Conservation (phyloP, 1,140 invertebrate genomes). For the Pogonomyrmex barbatus region DNA sequence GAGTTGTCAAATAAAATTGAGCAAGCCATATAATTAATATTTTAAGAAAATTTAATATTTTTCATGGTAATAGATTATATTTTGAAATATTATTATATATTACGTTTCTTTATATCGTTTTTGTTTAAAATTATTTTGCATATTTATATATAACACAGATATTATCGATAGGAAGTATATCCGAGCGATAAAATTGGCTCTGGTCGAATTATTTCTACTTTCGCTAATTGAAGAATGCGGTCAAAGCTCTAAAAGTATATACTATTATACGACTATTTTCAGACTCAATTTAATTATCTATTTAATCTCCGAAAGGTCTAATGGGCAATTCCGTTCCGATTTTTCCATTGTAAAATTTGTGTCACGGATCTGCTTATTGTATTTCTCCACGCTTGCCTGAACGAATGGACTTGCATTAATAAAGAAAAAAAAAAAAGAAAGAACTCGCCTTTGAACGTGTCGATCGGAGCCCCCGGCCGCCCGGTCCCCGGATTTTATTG, state of each 20-base stretch:
- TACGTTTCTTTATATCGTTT: not conserved
- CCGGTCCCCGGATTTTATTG: constrained; percentile 60
- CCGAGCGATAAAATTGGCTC: not conserved
- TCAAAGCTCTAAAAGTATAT: not conserved
- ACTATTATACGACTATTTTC: not conserved
- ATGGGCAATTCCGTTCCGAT: not conserved
- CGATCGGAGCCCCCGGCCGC: constrained; percentile 30
- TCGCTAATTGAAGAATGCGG: constrained; percentile 7
- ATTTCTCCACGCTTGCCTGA: not conserved
- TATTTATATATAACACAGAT: constrained; percentile 9
- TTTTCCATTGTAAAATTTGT: not conserved
- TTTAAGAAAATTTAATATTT: not conserved
- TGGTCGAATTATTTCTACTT: constrained; percentile 1
- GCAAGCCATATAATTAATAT: not conserved
- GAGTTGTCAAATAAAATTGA: not conserved
- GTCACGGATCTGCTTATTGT: constrained; percentile 11
- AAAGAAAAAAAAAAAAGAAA: not conserved
- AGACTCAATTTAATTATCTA: not conserved
- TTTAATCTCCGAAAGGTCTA: constrained; percentile 8
- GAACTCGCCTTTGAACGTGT: not conserved
- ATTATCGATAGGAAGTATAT: not conserved
- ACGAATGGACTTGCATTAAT: not conserved
- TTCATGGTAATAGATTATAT: not conserved
- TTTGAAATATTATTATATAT: constrained; percentile 17
- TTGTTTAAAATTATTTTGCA: too few relatives aligned